Evolutionary conservation across 1,140 invertebrate genomes (phyloP).

Genomic region (Drosophila kurseongensis): DNA sequence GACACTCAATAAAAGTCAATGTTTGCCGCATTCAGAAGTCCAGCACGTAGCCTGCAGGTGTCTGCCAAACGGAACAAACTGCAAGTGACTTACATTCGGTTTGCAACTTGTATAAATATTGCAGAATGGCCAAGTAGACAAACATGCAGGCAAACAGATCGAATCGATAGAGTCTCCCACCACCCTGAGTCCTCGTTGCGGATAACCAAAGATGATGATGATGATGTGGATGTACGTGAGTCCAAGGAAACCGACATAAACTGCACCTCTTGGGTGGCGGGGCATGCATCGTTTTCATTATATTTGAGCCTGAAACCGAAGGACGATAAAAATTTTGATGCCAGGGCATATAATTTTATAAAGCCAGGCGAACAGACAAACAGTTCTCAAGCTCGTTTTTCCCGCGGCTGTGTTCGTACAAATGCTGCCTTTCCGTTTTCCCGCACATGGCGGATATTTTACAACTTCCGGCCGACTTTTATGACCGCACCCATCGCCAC

Average conservation of each 20-base stretch:
- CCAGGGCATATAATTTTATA: constrained; percentile 57
- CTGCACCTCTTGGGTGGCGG: constrained; percentile 29
- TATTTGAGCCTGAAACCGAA: constrained; percentile 43
- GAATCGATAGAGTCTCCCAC: constrained; percentile 20
- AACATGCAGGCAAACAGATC: constrained; percentile 17
- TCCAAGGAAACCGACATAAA: constrained; percentile 33
- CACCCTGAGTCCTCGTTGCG: constrained; percentile 23
- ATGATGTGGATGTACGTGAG: constrained; percentile 23
- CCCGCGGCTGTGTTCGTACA: constrained; percentile 10
- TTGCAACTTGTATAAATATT: constrained; percentile 46
- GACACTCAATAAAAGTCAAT: constrained; percentile 58
- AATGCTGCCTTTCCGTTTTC: constrained; percentile 54
- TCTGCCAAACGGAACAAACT: constrained; percentile 24
- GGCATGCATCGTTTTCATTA: constrained; percentile 53
- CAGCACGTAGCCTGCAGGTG: constrained; percentile 42
- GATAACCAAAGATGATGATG: constrained; percentile 37
- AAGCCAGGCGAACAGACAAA: constrained; percentile 30
- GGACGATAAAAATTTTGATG: constrained; percentile 53
- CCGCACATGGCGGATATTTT: constrained; percentile 73
- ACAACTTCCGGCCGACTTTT: constrained; percentile 69
- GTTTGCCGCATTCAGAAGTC: constrained; percentile 32
- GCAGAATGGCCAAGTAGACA: constrained; percentile 26
- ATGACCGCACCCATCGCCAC: constrained; percentile 15
- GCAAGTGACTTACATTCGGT: constrained; percentile 35
- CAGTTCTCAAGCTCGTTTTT: constrained; percentile 15